Conservation (phyloP, 2,113 vertebrate species). For the Nycticebus coucang region DNA sequence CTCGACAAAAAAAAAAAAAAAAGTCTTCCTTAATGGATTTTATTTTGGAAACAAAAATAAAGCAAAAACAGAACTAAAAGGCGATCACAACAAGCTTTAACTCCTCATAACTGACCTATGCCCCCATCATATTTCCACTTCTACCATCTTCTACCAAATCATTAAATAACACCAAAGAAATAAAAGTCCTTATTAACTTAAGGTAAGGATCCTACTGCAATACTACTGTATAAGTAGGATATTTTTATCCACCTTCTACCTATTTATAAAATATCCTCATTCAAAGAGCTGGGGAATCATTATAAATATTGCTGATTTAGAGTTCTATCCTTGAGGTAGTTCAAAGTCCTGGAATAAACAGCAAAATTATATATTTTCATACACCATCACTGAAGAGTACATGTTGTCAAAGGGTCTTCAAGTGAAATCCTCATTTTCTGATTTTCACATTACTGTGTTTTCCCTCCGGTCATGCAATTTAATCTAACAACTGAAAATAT, state of each 20-base stretch:
- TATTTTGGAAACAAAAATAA: background rate
- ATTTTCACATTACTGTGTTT: background rate
- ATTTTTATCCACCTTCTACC: background rate
- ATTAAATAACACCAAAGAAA: background rate
- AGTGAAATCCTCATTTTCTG: background rate
- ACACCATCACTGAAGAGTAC: background rate
- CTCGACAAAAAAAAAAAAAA: no score
- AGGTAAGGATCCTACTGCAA: background rate
- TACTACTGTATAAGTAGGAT: background rate
- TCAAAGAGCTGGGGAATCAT: background rate
- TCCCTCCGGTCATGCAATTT: background rate
- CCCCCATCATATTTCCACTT: background rate
- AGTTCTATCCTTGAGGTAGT: background rate
- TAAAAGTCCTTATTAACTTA: background rate
- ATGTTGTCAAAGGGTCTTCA: background rate
- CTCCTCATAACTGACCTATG: background rate
- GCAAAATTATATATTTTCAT: background rate
- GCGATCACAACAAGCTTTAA: background rate
- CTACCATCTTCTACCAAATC: background rate
- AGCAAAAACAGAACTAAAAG: background rate
- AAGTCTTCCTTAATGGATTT: background rate
- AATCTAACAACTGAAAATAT: constrained; percentile 13
- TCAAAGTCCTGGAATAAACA: background rate
- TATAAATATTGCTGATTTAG: background rate
- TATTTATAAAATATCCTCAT: background rate